Percentiles rank a stretch among this genome's conserved stretches.
These are phyloP conservation scores for Mesitornis unicolor DNA, from an alignment of 2,113 vertebrate species.

Conservation along the genomic window DNA sequence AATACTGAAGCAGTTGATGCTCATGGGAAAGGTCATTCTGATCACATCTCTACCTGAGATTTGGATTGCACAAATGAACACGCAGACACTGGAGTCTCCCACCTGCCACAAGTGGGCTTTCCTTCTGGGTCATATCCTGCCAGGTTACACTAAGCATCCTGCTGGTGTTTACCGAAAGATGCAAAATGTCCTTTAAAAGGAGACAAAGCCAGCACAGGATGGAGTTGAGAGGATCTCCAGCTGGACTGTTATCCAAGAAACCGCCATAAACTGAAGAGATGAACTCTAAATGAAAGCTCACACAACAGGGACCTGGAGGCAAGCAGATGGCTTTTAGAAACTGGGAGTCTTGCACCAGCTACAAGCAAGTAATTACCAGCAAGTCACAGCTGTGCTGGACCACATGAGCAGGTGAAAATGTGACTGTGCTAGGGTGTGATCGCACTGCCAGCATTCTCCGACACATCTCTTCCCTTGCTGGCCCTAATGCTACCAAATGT, in stretches of 20 bases:
- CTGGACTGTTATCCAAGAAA: background rate
- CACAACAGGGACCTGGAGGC: background rate
- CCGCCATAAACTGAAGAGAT: background rate
- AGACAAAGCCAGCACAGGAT: background rate
- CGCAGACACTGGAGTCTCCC: background rate
- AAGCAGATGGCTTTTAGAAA: conserved; percentile 56
- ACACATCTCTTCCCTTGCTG: conserved; percentile 2
- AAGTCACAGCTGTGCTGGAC: conserved; percentile 61
- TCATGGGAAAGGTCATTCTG: conserved; percentile 23
- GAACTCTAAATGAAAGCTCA: conserved; percentile 41
- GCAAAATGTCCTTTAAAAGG: background rate
- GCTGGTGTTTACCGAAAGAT: background rate
- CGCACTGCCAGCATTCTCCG: conserved; percentile 37
- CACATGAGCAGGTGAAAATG: conserved; percentile 62
- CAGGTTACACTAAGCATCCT: background rate
- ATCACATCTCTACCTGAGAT: background rate
- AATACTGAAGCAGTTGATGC: background rate
- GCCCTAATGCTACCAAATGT: background rate
- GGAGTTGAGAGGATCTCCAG: background rate
- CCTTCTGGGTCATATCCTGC: background rate
- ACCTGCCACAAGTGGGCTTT: background rate
- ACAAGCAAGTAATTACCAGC: conserved; percentile 57
- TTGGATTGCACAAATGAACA: background rate
- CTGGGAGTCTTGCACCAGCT: conserved; percentile 18
- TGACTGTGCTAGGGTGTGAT: conserved; percentile 45